Evolutionary conservation across 2,113 vertebrate genomes (phyloP).

Genomic region (Piliocolobus tephrosceles): DNA sequence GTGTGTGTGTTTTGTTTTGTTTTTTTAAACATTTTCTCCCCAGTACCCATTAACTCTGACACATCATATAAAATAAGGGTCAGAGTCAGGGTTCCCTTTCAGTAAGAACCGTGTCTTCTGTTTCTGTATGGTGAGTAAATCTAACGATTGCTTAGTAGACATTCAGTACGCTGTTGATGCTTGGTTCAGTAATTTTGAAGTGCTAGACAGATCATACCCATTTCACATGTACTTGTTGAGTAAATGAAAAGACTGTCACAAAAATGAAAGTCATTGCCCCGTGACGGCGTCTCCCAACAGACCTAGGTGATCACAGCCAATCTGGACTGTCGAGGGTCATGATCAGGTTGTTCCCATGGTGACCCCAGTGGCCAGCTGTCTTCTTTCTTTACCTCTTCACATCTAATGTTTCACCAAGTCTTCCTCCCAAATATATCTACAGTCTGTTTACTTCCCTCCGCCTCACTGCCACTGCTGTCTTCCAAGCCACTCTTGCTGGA

Average conservation of each 20-base stretch:
- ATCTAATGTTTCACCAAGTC: not conserved
- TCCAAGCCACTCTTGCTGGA: not conserved
- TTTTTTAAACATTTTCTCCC: not conserved
- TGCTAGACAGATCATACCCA: not conserved
- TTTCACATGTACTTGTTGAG: not conserved
- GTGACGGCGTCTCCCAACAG: not conserved
- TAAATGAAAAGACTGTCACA: not conserved
- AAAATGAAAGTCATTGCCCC: not conserved
- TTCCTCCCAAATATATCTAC: not conserved
- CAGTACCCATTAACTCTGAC: not conserved
- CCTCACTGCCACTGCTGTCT: not conserved
- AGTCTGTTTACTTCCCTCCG: not conserved
- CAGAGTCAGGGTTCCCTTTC: constrained; percentile 7
- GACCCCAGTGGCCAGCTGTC: not conserved
- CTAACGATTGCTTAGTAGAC: not conserved
- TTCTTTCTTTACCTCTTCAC: not conserved
- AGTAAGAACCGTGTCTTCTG: not conserved
- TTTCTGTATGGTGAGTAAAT: not conserved
- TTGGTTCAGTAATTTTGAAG: not conserved
- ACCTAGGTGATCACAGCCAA: not conserved
- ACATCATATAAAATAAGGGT: not conserved
- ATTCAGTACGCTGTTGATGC: not conserved
- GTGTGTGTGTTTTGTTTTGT: not conserved
- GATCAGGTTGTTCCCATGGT: not conserved
- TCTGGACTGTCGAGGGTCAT: not conserved